Conservation (phyloP, 2,113 vertebrate genomes). For the Xerus inauris region DNA sequence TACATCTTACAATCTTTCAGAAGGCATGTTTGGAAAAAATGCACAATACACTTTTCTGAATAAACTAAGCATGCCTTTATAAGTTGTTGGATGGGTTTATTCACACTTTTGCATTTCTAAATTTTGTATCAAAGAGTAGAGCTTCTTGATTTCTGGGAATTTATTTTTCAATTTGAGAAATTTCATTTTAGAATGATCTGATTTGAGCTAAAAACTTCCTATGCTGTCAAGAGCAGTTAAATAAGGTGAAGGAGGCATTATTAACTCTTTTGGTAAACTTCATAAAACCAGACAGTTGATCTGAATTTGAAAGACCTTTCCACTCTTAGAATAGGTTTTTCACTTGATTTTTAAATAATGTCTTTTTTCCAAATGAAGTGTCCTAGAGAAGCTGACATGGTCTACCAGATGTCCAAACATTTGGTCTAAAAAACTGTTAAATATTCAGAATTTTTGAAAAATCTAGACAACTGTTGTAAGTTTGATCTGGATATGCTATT, state of each 20-base stretch:
- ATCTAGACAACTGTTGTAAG: background rate
- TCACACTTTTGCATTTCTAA: slow-evolving; percentile 31
- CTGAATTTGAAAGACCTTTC: background rate
- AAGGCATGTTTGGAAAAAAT: slow-evolving; percentile 44
- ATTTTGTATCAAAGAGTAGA: background rate
- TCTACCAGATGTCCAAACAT: background rate
- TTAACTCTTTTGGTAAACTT: slow-evolving; percentile 1
- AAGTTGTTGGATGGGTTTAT: background rate
- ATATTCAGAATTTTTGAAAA: background rate
- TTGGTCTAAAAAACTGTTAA: background rate
- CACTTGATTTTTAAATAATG: slow-evolving; percentile 26
- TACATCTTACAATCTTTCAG: background rate
- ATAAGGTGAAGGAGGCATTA: background rate
- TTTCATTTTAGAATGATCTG: slow-evolving; percentile 31
- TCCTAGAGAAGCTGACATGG: slow-evolving; percentile 33
- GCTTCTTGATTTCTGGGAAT: slow-evolving; percentile 40
- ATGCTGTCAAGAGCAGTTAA: slow-evolving; percentile 48
- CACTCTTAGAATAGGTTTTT: background rate
- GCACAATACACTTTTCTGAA: slow-evolving; percentile 37
- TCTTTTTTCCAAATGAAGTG: background rate
- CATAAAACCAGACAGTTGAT: slow-evolving; percentile 25
- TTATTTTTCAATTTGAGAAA: slow-evolving; percentile 49
- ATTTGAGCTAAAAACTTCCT: slow-evolving; percentile 33
- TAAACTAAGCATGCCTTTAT: slow-evolving; percentile 1
- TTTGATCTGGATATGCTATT: background rate